Percentiles rank a stretch among this genome's conserved stretches.
phyloP scores from a whole-genome alignment of 2,888 invertebrate species.

The Clitarchus hookeri region DNA sequence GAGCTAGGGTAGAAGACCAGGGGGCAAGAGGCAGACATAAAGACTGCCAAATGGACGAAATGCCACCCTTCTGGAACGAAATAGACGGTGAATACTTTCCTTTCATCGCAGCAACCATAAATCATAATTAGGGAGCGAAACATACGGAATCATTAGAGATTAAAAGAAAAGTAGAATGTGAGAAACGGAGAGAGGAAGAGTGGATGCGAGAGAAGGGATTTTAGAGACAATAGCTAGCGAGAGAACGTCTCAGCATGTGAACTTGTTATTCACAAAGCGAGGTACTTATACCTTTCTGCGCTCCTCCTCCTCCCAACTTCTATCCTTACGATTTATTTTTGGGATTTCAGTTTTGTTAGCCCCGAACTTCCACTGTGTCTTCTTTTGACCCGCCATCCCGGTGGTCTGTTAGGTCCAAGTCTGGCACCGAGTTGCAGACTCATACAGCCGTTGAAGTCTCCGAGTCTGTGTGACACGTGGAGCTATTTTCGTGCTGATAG shows the following conservation, averaged over 20 bases:
- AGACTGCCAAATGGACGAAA: conserved; percentile 5
- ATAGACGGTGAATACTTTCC: neutral
- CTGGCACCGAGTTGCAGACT: no score
- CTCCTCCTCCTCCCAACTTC: neutral
- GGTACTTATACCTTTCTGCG: neutral
- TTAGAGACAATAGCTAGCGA: neutral
- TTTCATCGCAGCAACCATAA: conserved; percentile 14
- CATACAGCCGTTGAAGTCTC: no score
- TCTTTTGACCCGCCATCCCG: no score
- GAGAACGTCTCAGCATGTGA: neutral
- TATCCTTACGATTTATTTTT: neutral
- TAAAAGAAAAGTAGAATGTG: neutral
- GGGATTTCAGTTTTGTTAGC: neutral
- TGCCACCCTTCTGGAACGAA: conserved; percentile 7
- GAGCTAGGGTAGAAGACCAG: neutral
- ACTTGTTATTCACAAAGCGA: conserved; percentile 14
- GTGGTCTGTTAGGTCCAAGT: no score
- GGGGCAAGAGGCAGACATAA: neutral
- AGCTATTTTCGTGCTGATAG: no score
- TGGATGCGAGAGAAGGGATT: neutral
- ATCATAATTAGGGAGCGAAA: conserved; percentile 4
- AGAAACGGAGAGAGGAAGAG: neutral
- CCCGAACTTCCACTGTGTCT: neutral
- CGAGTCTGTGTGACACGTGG: no score
- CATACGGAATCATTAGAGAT: neutral